Evolutionary conservation across 2,113 vertebrate genomes (phyloP).

Genomic region (Nanorana parkeri): DNA sequence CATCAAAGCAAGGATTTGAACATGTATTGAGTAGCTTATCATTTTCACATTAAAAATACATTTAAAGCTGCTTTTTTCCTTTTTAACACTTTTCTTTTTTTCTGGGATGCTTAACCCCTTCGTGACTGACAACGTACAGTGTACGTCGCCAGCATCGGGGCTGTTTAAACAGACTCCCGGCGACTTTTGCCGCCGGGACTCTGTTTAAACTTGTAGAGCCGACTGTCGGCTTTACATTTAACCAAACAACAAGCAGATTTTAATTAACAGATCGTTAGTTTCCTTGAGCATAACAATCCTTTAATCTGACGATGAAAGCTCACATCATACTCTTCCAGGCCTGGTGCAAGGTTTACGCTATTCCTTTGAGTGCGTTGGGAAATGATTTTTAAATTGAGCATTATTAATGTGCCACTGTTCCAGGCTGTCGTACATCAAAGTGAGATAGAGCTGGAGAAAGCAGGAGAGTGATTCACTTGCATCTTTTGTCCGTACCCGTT

Average conservation of each 20-base stretch:
- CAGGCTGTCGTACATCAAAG: constrained; percentile 45
- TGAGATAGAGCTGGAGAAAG: not conserved
- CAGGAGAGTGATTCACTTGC: not conserved
- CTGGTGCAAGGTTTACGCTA: constrained; percentile 9
- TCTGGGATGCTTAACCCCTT: too few relatives aligned
- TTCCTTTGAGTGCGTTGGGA: constrained; percentile 42
- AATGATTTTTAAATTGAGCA: constrained; percentile 50
- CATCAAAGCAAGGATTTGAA: not conserved
- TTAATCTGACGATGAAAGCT: constrained; percentile 6
- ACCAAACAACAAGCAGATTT: constrained; percentile 18
- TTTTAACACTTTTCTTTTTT: too few relatives aligned
- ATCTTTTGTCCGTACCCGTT: not conserved
- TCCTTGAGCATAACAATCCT: not conserved
- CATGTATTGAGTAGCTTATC: not conserved
- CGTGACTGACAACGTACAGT: too few relatives aligned
- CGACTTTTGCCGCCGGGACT: too few relatives aligned
- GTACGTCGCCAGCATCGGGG: too few relatives aligned
- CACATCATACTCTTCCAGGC: not conserved
- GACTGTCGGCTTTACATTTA: too few relatives aligned
- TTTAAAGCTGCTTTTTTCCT: too few relatives aligned
- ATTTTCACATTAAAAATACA: too few relatives aligned
- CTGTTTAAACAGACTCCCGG: too few relatives aligned
- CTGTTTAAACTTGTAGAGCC: too few relatives aligned
- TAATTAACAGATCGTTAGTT: constrained; percentile 30
- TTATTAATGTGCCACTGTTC: constrained; percentile 52